Conservation (phyloP, 2,888 invertebrate genomes). For the Tipula lateralis region DNA sequence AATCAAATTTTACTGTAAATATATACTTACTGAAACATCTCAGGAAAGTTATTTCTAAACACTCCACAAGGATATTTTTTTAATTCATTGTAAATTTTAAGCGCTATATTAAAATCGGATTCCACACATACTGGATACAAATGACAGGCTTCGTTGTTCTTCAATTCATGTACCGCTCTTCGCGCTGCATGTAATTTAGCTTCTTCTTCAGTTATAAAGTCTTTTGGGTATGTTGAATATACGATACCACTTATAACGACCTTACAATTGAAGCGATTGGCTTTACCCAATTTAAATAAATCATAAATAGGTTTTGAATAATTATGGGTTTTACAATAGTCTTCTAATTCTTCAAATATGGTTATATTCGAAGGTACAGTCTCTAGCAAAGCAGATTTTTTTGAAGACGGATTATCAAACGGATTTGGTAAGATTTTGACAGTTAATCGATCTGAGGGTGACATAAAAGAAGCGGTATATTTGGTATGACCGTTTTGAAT, state of each 20-base stretch:
- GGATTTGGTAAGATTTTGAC: not conserved
- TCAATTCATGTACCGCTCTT: constrained; percentile 43
- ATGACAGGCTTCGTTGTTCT: constrained; percentile 38
- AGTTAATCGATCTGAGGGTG: not conserved
- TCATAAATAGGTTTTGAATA: constrained; percentile 41
- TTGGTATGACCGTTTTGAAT: not conserved
- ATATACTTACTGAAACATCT: constrained; percentile 48
- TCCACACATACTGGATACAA: constrained; percentile 40
- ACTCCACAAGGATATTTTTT: constrained; percentile 55
- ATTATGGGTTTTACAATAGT: constrained; percentile 40
- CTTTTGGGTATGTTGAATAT: constrained; percentile 45
- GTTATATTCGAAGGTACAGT: not conserved
- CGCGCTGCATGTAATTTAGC: constrained; percentile 43
- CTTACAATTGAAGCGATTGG: constrained; percentile 40
- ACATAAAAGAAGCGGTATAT: not conserved
- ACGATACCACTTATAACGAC: constrained; percentile 41
- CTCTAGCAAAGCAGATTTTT: no score
- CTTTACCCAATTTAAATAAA: constrained; percentile 38
- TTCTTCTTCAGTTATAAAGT: constrained; percentile 39
- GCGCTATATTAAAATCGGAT: constrained; percentile 41
- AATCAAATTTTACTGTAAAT: not conserved
- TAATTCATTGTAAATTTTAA: constrained; percentile 42
- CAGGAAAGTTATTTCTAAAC: constrained; percentile 56
- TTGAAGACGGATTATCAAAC: not conserved
- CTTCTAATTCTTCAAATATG: constrained; percentile 31